Conservation (phyloP, 2,797 vertebrate species). For the Sebastes matsubarae region DNA sequence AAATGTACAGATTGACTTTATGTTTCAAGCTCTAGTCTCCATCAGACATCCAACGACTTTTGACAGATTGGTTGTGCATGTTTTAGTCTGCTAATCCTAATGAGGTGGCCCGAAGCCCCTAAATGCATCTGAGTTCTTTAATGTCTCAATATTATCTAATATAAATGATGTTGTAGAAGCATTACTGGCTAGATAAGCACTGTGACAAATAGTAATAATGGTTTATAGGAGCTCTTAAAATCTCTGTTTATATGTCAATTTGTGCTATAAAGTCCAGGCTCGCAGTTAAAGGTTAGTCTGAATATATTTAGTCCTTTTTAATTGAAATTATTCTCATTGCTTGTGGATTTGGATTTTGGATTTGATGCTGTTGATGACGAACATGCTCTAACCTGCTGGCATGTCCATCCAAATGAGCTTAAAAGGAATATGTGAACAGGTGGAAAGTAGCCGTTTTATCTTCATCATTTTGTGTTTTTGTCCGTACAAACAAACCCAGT, state of each 20-base stretch:
- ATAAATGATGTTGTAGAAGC: background rate
- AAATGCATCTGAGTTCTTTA: constrained; percentile 13
- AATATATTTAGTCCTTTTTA: background rate
- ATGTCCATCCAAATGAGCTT: background rate
- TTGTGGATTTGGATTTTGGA: no score
- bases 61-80: background rate
- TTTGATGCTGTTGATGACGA: background rate
- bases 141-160: constrained; percentile 8
- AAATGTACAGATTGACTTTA: background rate
- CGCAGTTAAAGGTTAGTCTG: constrained; percentile 1
- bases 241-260: background rate
- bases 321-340: background rate
- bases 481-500: constrained; percentile 6
- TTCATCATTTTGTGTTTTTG: background rate
- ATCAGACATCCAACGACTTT: background rate
- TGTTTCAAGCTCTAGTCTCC: background rate
- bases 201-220: constrained; percentile 7
- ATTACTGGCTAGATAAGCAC: background rate
- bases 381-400: background rate
- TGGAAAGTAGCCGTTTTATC: background rate
- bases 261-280: background rate
- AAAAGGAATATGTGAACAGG: background rate
- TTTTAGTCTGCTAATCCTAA: constrained; percentile 3
- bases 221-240: background rate
- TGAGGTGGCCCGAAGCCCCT: background rate